Evolutionary conservation across 2,888 invertebrate genomes (phyloP).

Genomic region (Acleris literana): DNA sequence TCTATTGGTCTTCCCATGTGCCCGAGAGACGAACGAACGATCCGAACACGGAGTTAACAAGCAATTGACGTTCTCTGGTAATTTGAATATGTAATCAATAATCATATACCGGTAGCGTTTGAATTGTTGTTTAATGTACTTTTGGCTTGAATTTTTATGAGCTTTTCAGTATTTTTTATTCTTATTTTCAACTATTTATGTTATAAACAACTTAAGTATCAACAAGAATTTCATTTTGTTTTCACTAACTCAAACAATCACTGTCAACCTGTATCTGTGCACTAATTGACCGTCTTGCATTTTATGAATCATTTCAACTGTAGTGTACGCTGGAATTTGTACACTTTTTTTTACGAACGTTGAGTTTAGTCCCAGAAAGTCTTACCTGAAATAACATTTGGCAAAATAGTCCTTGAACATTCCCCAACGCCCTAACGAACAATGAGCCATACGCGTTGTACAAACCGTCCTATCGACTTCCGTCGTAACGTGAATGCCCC

Average conservation of each 20-base stretch:
- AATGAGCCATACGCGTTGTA: too few relatives aligned
- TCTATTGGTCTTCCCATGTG: conserved; percentile 14
- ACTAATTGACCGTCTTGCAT: too few relatives aligned
- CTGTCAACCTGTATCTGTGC: background rate
- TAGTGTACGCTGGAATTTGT: too few relatives aligned
- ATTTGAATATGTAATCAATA: conserved; percentile 4
- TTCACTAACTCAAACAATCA: background rate
- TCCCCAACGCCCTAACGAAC: too few relatives aligned
- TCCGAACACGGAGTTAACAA: conserved; percentile 16
- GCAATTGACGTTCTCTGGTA: conserved; percentile 21
- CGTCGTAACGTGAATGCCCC: too few relatives aligned
- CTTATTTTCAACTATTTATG: background rate
- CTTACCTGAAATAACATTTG: too few relatives aligned
- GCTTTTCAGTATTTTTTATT: background rate
- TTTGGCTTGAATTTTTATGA: background rate
- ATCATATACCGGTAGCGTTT: conserved; percentile 3
- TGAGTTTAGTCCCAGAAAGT: too few relatives aligned
- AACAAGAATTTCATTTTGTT: background rate
- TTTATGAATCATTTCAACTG: too few relatives aligned
- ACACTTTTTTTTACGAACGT: too few relatives aligned
- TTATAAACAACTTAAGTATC: background rate
- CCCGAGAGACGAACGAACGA: conserved; percentile 11
- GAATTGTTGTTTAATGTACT: background rate
- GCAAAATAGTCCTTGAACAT: too few relatives aligned
- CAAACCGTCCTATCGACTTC: too few relatives aligned